These are phyloP conservation scores for Galaxea fascicularis DNA, from an alignment of 92 coral and sea anemone genomes.

Conservation along the genomic window DNA sequence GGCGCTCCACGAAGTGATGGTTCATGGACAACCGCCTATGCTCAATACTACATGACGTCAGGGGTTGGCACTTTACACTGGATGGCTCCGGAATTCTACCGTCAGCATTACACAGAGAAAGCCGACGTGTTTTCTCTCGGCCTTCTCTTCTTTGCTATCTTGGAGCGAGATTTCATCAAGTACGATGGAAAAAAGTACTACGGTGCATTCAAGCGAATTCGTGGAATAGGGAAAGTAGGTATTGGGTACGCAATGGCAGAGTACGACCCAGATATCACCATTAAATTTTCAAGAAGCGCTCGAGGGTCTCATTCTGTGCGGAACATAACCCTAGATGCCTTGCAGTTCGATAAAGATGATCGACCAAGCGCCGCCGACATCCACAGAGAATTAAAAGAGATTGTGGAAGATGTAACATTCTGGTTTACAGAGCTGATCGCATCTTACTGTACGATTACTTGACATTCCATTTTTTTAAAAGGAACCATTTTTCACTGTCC, in stretches of 20 bases:
- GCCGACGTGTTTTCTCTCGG: slow-evolving; percentile 88
- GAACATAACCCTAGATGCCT: neutral
- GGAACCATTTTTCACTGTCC: too few species aligned
- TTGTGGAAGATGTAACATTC: neutral
- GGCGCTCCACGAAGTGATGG: slow-evolving; percentile 15
- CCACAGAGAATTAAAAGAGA: neutral
- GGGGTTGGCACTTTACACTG: slow-evolving; percentile 52
- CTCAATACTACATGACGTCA: slow-evolving; percentile 45
- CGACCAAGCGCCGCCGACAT: slow-evolving; percentile 60
- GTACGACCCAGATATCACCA: neutral
- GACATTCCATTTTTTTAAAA: too few species aligned
- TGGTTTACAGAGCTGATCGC: neutral
- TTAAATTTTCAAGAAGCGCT: neutral
- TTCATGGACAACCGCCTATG: neutral
- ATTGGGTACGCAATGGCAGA: slow-evolving; percentile 45
- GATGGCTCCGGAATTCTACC: slow-evolving; percentile 82
- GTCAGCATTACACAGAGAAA: slow-evolving; percentile 52
- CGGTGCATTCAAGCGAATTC: slow-evolving; percentile 52
- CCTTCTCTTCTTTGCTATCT: slow-evolving; percentile 60
- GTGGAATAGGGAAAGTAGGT: slow-evolving; percentile 1
- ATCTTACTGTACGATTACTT: neutral
- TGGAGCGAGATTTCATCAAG: slow-evolving; percentile 54
- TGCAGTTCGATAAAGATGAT: slow-evolving; percentile 32
- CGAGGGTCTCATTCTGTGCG: neutral
- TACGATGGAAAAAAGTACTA: slow-evolving; percentile 31